These are phyloP conservation scores for Heloderma charlesbogerti DNA, from an alignment of 2,113 vertebrate species.

Conservation along the genomic window DNA sequence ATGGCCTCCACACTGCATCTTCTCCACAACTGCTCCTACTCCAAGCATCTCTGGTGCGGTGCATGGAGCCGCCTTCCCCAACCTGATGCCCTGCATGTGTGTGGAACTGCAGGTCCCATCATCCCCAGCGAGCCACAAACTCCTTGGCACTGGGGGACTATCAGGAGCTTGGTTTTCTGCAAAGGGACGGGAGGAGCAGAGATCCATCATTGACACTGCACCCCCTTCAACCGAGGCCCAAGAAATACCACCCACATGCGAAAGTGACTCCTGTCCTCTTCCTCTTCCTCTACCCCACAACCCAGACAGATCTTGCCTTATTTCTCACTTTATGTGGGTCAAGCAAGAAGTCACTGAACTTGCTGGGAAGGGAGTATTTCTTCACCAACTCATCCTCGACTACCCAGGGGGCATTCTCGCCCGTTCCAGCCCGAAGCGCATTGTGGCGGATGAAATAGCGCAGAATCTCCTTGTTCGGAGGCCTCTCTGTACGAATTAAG, in stretches of 20 bases:
- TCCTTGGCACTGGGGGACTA: neutral
- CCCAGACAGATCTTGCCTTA: neutral
- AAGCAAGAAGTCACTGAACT: constrained; percentile 96
- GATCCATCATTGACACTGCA: neutral
- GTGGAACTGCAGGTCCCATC: too few species aligned
- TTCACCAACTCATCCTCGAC: constrained; percentile 96
- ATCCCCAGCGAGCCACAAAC: neutral
- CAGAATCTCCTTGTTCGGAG: constrained; percentile 98
- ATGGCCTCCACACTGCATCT: too few species aligned
- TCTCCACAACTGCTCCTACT: too few species aligned
- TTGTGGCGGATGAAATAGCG: constrained; percentile 97
- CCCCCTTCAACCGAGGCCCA: neutral
- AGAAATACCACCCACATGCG: neutral
- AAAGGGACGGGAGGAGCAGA: neutral
- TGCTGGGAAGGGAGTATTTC: constrained; percentile 94
- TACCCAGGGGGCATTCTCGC: constrained; percentile 96
- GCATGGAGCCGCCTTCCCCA: too few species aligned
- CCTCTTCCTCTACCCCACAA: neutral
- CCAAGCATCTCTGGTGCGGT: too few species aligned
- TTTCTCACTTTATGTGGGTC: constrained; percentile 93
- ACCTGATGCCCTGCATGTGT: too few species aligned
- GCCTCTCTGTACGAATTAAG: constrained; percentile 91
- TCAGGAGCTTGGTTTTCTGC: neutral
- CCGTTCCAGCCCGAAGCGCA: constrained; percentile 88
- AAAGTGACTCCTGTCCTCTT: neutral